phyloP scores from a whole-genome alignment of 2,113 vertebrate genomes.

The Procavia capensis region DNA sequence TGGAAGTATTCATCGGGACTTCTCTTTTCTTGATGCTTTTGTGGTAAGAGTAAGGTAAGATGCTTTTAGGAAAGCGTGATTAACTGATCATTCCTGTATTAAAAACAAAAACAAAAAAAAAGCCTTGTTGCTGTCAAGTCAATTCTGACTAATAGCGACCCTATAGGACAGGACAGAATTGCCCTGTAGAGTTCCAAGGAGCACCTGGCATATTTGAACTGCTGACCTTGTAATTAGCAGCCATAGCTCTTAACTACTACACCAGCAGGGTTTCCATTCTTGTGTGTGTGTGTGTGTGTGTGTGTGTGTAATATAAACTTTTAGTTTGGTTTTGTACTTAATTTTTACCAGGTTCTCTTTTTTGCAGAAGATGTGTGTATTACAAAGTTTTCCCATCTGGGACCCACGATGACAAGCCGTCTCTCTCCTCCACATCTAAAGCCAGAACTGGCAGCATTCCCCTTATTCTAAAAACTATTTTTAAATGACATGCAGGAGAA shows the following conservation, averaged over 20 bases:
- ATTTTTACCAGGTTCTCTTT: slow-evolving; percentile 55
- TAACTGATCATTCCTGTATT: too few species aligned
- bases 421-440: slow-evolving; percentile 50
- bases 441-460: slow-evolving; percentile 52
- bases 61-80: too few species aligned
- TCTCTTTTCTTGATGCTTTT: background rate
- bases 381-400: slow-evolving; percentile 28
- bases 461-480: slow-evolving; percentile 59
- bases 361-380: slow-evolving; percentile 47
- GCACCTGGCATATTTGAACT: too few species aligned
- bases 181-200: too few species aligned
- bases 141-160: too few species aligned
- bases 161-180: too few species aligned
- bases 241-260: too few species aligned
- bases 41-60: background rate
- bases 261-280: too few species aligned
- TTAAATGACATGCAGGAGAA: slow-evolving; percentile 77
- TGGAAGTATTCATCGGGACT: background rate
- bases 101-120: too few species aligned
- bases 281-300: too few species aligned
- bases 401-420: background rate
- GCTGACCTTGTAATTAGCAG: too few species aligned
- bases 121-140: too few species aligned
- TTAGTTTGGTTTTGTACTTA: slow-evolving; percentile 55
- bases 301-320: background rate